Evolutionary conservation across 2,888 invertebrate genomes (phyloP), one percentile per base, ranked within the genome.

Genomic region (Opisthograptis luteolata): DNA sequence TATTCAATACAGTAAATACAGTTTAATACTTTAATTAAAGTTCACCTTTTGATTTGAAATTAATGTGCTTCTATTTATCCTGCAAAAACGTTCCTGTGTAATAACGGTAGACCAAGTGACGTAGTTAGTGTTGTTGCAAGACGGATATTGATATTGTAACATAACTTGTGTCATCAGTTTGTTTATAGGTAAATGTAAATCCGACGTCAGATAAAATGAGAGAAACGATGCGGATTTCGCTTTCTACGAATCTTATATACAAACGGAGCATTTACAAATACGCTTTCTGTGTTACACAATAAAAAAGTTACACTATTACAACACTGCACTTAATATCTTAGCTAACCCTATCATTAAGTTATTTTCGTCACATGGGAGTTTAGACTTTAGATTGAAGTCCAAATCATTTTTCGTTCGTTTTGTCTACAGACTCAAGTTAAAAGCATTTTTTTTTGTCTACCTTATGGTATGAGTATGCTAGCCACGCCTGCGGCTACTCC

Each of bases 261-360:
- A 68, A 62, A 63, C 66, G 59, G 62, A 69, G 50, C 64, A 62
- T 70, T 73, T 59, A 62, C 63, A 65, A 75, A 76, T 75, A 66
- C 69, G 58, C 73, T 79, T 80, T 81, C 72, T 52, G 61, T 54
- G 37, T 80, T 79, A 69, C 66, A 66, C 66, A 71, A 77, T 60
- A 43, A 32, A 24, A 50, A 39, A 28, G 32, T 25, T 39, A 27
- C 19, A 32, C 14, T 15, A 36, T 66, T 68, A 57, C 69, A 54
- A 64, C 62, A 68, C 48, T 43, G 50, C 54, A 66, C 69, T 66
- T 67, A 69, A 67, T 64, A 66, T 60, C 58, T 56, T 32, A 28
- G 49, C 57, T 51, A 64, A 66, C 58, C 60, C 63, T 66, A 70
- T 68, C 66, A 76, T 76, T 72, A 72, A 61, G 58, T 62, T 35